Percentiles rank a stretch among this genome's conserved stretches.
Conservation (phyloP, 1,140 invertebrate genomes). For the Drosophila pallidifrons region DNA sequence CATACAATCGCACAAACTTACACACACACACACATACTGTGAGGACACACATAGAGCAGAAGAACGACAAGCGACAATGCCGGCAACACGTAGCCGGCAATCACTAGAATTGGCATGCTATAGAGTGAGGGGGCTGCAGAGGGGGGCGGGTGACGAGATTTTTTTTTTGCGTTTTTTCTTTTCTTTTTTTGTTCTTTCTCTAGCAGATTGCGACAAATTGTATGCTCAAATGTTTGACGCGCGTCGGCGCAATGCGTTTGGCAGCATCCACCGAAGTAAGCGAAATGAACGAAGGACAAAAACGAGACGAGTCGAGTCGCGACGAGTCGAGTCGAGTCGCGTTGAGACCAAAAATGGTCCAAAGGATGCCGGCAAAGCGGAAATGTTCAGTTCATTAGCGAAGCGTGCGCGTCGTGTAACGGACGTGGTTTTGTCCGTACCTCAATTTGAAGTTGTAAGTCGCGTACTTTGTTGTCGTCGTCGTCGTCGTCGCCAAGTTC, state of each 20-base stretch:
- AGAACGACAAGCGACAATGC: constrained; percentile 64
- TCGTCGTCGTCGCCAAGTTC: constrained; percentile 12
- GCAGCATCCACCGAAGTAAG: constrained; percentile 54
- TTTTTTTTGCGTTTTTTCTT: constrained; percentile 35
- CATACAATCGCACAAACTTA: constrained; percentile 23
- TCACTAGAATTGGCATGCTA: constrained; percentile 50
- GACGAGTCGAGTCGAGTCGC: neutral
- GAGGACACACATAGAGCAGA: constrained; percentile 22
- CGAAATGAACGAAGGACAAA: constrained; percentile 30
- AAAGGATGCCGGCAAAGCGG: constrained; percentile 81
- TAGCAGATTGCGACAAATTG: constrained; percentile 72
- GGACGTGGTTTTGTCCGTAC: constrained; percentile 57
- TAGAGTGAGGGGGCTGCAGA: neutral
- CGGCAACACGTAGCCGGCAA: constrained; percentile 78
- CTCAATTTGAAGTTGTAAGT: constrained; percentile 37
- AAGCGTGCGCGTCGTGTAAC: constrained; percentile 79
- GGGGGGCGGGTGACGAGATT: constrained; percentile 3
- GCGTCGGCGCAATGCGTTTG: constrained; percentile 64
- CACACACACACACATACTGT: constrained; percentile 41
- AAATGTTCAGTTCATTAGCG: constrained; percentile 84
- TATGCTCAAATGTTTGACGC: constrained; percentile 79
- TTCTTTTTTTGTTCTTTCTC: constrained; percentile 18
- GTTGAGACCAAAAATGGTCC: constrained; percentile 8
- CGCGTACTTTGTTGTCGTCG: constrained; percentile 31
- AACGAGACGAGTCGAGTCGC: neutral